Evolutionary conservation across 2,797 vertebrate genomes (phyloP).

Genomic region (Mus caroli): DNA sequence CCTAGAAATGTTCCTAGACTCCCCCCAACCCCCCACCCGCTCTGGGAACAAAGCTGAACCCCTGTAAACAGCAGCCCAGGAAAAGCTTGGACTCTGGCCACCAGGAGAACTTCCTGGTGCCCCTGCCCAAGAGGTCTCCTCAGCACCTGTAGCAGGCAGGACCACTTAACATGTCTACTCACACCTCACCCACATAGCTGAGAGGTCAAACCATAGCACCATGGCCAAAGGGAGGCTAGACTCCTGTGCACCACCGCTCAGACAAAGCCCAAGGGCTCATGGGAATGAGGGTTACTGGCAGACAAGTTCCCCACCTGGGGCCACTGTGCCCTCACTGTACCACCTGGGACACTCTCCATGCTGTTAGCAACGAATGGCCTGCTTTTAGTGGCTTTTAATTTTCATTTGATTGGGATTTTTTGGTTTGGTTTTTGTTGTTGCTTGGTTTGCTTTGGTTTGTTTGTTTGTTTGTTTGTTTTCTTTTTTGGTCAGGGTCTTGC

Average conservation of each 20-base stretch:
- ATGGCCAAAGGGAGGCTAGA: conserved; percentile 53
- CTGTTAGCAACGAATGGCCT: neutral
- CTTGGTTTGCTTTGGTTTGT: neutral
- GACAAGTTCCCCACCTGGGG: too few species aligned
- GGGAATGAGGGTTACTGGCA: neutral
- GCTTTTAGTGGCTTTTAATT: conserved; percentile 33
- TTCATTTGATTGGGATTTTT: neutral
- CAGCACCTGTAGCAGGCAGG: conserved; percentile 71
- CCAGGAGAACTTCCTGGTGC: conserved; percentile 82
- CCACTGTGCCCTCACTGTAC: neutral
- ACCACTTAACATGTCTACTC: conserved; percentile 72
- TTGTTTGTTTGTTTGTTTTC: too few species aligned
- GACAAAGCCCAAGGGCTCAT: neutral
- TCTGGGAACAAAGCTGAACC: conserved; percentile 83
- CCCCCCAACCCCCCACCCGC: neutral
- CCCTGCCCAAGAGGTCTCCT: conserved; percentile 84
- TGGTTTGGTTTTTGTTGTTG: neutral
- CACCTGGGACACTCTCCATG: neutral
- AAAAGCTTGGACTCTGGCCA: conserved; percentile 87
- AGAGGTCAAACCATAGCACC: conserved; percentile 68
- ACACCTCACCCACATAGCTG: conserved; percentile 78
- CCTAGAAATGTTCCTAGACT: conserved; percentile 83
- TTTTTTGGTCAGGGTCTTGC: neutral
- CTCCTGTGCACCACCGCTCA: conserved; percentile 10
- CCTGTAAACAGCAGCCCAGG: conserved; percentile 86